phyloP scores from a whole-genome alignment of 2,888 invertebrate genomes.

The Camptogramma bilineatum region DNA sequence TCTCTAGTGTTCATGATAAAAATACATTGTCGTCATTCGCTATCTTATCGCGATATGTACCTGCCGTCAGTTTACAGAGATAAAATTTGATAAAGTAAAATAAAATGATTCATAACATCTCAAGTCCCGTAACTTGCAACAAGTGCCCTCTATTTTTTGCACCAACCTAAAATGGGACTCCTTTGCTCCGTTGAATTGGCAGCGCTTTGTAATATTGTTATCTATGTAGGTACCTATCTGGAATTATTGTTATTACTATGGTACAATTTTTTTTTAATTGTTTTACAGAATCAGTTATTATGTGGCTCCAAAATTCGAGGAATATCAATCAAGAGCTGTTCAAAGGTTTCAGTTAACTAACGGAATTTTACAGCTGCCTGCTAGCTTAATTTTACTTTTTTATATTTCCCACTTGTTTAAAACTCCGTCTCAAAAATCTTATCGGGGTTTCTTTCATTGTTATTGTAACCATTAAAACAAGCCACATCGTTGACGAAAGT shows the following conservation, averaged over 20 bases:
- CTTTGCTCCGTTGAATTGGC: background rate
- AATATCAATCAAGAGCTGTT: background rate
- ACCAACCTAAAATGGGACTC: background rate
- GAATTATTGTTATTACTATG: too few species aligned
- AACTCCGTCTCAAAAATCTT: background rate
- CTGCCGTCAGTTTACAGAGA: slow-evolving; percentile 69
- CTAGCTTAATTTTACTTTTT: background rate
- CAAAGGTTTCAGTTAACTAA: background rate
- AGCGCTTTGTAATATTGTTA: too few species aligned
- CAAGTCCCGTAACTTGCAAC: slow-evolving; percentile 11
- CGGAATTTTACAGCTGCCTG: background rate
- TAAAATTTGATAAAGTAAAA: slow-evolving; percentile 63
- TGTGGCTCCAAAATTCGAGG: too few species aligned
- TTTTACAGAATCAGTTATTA: too few species aligned
- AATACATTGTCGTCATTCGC: slow-evolving; percentile 67
- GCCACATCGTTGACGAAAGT: background rate
- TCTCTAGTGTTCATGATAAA: slow-evolving; percentile 52
- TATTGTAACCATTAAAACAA: background rate
- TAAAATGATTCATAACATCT: slow-evolving; percentile 62
- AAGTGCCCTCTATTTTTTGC: slow-evolving; percentile 18
- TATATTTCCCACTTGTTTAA: background rate
- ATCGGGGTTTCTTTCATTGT: background rate
- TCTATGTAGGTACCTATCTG: too few species aligned
- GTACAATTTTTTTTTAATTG: too few species aligned
- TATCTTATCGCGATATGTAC: slow-evolving; percentile 76